These are phyloP conservation scores for Calcarius lapponicus DNA, from an alignment of 2,797 vertebrate genomes.

Conservation along the genomic window DNA sequence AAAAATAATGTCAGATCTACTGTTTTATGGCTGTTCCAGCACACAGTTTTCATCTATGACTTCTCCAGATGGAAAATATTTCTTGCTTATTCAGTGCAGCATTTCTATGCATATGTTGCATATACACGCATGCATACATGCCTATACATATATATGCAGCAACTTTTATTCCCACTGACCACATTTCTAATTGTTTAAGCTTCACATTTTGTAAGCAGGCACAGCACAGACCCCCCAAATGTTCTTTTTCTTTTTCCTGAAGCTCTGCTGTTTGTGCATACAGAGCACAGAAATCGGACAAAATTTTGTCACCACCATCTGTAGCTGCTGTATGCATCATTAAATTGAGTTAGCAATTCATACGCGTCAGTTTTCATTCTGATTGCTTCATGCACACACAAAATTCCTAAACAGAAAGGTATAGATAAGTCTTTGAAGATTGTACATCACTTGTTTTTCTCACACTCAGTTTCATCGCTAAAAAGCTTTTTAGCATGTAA, in stretches of 20 bases:
- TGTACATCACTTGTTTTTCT: neutral
- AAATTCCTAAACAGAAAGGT: neutral
- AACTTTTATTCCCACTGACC: neutral
- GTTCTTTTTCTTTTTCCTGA: neutral
- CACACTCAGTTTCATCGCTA: neutral
- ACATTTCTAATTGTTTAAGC: neutral
- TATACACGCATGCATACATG: neutral
- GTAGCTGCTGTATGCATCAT: neutral
- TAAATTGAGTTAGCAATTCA: neutral
- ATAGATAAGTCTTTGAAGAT: neutral
- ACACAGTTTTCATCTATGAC: neutral
- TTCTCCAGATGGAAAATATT: slow-evolving; percentile 15
- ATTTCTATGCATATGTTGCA: neutral
- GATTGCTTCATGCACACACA: neutral
- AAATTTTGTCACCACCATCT: neutral
- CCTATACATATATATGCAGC: no score
- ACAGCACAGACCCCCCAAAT: neutral
- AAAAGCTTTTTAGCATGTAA: neutral
- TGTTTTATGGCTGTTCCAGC: slow-evolving; percentile 3
- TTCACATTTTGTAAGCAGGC: neutral
- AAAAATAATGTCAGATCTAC: slow-evolving; percentile 18
- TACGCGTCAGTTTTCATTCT: neutral
- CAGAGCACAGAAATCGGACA: neutral
- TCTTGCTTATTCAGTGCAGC: neutral
- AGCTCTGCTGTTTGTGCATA: neutral